These are phyloP conservation scores for Caenorhabditis japonica DNA, from an alignment of 2,888 invertebrate genomes.

Conservation along the genomic window DNA sequence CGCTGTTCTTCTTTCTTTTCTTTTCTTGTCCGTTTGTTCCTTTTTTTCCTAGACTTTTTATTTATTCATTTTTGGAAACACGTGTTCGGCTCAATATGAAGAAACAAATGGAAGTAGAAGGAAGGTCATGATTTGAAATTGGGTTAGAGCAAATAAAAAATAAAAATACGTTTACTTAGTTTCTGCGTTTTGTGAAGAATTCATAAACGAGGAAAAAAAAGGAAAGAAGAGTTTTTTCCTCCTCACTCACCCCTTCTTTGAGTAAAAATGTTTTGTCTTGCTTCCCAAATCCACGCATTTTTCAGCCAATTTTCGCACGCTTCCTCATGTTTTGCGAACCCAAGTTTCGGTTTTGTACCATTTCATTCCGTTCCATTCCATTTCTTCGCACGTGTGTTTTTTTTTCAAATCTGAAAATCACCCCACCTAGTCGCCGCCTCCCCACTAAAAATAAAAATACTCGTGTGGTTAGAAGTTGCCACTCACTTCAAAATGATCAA, in stretches of 20 bases:
- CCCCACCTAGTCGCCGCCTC: constrained; percentile 26
- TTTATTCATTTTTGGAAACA: background rate
- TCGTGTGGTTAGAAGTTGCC: constrained; percentile 42
- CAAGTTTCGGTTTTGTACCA: no score
- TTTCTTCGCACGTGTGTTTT: no score
- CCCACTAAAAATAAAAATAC: constrained; percentile 52
- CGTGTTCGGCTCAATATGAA: background rate
- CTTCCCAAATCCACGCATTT: constrained; percentile 13
- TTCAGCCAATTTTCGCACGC: constrained; percentile 29
- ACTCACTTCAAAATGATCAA: constrained; percentile 50
- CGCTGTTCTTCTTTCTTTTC: background rate
- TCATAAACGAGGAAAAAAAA: constrained; percentile 31
- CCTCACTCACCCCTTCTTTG: constrained; percentile 5
- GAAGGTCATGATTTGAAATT: constrained; percentile 1
- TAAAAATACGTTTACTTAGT: constrained; percentile 33
- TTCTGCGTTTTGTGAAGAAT: constrained; percentile 28
- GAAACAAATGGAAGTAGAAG: background rate
- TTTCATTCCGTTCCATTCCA: no score
- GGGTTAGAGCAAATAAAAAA: constrained; percentile 36
- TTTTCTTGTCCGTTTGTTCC: no score
- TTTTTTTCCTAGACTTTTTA: no score
- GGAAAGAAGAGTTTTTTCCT: constrained; percentile 13
- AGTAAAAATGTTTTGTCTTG: constrained; percentile 10
- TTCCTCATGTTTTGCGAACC: constrained; percentile 37
- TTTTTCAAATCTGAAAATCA: no score